A percentile compares a stretch with the other conserved stretches of the same genome.
Evolutionary conservation across 2,113 vertebrate species (phyloP).

Genomic region (Glaucomys volans): DNA sequence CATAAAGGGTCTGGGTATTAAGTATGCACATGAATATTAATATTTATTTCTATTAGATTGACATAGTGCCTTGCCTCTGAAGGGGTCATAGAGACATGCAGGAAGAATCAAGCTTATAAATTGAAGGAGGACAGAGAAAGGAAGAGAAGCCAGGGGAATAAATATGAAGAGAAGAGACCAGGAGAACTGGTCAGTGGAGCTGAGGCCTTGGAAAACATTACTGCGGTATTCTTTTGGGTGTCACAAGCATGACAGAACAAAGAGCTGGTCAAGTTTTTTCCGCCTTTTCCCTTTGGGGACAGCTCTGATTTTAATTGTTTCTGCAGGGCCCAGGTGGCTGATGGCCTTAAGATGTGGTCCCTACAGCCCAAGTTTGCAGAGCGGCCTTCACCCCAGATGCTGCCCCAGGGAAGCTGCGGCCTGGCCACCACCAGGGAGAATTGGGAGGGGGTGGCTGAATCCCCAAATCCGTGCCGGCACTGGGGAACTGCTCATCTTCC

Average conservation of each 20-base stretch:
- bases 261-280: neutral
- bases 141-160: neutral
- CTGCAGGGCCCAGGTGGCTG: conserved; percentile 28
- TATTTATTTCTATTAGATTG: conserved; percentile 55
- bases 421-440: neutral
- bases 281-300: neutral
- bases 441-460: neutral
- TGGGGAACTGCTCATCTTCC: neutral
- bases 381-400: neutral
- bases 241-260: conserved; percentile 1
- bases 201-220: neutral
- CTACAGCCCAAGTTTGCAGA: neutral
- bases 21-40: conserved; percentile 71
- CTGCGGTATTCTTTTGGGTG: neutral
- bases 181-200: neutral
- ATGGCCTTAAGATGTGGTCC: conserved; percentile 11
- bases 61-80: conserved; percentile 57
- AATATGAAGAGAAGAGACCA: neutral
- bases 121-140: neutral
- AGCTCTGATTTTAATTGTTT: neutral
- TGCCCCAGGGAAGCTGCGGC: neutral
- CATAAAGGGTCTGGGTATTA: conserved; percentile 30
- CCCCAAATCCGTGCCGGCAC: neutral
- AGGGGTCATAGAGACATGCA: neutral
- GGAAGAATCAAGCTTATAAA: conserved; percentile 37